These are phyloP conservation scores for Lepidochrysops patricia DNA, from an alignment of 2,888 invertebrate species.

Conservation along the genomic window DNA sequence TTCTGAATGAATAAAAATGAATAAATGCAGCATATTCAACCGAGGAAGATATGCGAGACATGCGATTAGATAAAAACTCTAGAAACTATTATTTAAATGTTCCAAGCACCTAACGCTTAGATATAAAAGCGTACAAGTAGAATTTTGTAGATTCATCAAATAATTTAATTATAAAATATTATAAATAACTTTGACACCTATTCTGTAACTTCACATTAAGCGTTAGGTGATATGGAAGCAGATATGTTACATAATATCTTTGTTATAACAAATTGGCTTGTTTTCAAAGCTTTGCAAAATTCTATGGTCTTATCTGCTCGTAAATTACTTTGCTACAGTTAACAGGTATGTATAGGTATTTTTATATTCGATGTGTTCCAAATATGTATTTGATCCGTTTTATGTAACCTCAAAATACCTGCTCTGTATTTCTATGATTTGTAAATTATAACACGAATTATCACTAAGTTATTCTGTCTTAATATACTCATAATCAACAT, in stretches of 20 bases:
- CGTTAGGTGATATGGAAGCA: background rate
- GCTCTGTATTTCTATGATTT: background rate
- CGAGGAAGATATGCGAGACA: slow-evolving; percentile 35
- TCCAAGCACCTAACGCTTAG: slow-evolving; percentile 2
- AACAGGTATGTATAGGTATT: background rate
- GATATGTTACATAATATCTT: slow-evolving; percentile 12
- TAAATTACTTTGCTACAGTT: background rate
- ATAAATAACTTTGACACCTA: too few relatives aligned
- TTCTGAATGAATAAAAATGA: slow-evolving; percentile 62
- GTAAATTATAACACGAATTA: background rate
- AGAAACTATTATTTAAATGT: slow-evolving; percentile 11
- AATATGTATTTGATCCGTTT: background rate
- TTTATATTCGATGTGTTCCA: too few relatives aligned
- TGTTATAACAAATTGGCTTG: background rate
- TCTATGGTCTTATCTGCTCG: background rate
- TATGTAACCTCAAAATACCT: background rate
- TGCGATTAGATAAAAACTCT: slow-evolving; percentile 37
- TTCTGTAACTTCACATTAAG: background rate
- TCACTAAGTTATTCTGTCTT: slow-evolving; percentile 11
- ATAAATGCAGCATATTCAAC: slow-evolving; percentile 25
- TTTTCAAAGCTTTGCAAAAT: slow-evolving; percentile 1
- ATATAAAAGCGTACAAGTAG: background rate
- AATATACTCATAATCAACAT: background rate
- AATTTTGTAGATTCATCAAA: too few relatives aligned
- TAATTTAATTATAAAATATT: too few relatives aligned